phyloP scores from a whole-genome alignment of 2,888 invertebrate genomes.

The Dolomedes plantarius region DNA sequence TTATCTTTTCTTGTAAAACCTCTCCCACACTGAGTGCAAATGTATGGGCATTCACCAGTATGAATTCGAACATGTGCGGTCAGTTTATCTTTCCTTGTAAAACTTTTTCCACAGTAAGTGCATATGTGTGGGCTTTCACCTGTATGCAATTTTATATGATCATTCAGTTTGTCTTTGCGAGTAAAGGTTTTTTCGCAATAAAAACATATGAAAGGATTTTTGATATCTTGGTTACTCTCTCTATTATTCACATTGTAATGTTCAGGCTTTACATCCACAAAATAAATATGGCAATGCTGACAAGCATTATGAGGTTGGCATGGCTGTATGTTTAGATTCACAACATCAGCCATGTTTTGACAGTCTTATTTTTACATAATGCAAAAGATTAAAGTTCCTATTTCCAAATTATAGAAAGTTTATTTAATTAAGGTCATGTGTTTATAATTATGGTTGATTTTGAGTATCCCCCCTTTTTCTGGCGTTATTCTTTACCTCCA shows the following conservation, averaged over 20 bases:
- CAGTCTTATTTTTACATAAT: too few relatives aligned
- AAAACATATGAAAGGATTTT: conserved; percentile 46
- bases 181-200: conserved; percentile 63
- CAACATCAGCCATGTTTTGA: conserved; percentile 45
- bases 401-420: too few relatives aligned
- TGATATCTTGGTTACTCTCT: conserved; percentile 34
- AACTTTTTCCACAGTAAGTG: conserved; percentile 62
- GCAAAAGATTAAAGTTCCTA: too few relatives aligned
- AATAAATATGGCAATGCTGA: conserved; percentile 65
- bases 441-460: not conserved
- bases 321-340: conserved; percentile 63
- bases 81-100: conserved; percentile 59
- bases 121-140: conserved; percentile 65
- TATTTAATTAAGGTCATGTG: not conserved
- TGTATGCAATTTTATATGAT: conserved; percentile 60
- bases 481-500: conserved; percentile 38
- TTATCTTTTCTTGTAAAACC: conserved; percentile 64
- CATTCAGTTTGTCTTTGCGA: conserved; percentile 65
- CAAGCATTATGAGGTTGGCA: conserved; percentile 56
- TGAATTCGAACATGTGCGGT: conserved; percentile 59
- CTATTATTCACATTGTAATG: conserved; percentile 43
- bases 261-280: conserved; percentile 62
- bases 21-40: conserved; percentile 60
- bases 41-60: conserved; percentile 60
- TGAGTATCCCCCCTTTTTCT: conserved; percentile 13